These are phyloP conservation scores for Brachyistius frenatus DNA, from an alignment of 2,113 vertebrate species.

Conservation along the genomic window DNA sequence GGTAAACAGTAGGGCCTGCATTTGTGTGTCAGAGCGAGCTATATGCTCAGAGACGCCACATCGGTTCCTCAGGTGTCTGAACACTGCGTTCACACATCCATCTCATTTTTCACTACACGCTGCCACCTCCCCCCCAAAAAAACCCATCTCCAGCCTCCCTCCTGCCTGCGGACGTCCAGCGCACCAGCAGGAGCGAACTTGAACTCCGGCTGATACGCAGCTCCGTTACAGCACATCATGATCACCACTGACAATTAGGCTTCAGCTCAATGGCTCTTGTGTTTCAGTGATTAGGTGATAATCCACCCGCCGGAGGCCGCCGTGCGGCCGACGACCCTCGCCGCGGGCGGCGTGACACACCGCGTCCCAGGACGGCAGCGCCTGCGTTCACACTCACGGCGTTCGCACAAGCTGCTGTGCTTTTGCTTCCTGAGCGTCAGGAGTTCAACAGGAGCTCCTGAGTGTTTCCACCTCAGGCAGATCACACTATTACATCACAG, in stretches of 20 bases:
- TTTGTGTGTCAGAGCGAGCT: not conserved
- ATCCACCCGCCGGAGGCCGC: not conserved
- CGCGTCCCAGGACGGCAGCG: slow-evolving; percentile 9
- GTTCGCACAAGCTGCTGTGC: not conserved
- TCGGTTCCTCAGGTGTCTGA: slow-evolving; percentile 64
- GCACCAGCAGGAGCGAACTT: slow-evolving; percentile 6
- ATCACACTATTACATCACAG: slow-evolving; percentile 12
- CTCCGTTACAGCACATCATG: slow-evolving; percentile 30
- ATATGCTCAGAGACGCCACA: not conserved
- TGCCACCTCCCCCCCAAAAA: slow-evolving; percentile 46
- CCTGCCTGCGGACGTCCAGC: not conserved
- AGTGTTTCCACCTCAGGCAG: slow-evolving; percentile 10
- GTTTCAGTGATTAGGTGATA: slow-evolving; percentile 51
- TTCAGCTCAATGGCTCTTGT: slow-evolving; percentile 54
- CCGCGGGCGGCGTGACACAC: not conserved
- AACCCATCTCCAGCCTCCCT: slow-evolving; percentile 22
- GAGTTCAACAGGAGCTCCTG: not conserved
- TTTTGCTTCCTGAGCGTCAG: slow-evolving; percentile 14
- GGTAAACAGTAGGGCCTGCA: slow-evolving; percentile 2
- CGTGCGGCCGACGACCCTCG: slow-evolving; percentile 7
- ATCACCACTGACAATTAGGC: slow-evolving; percentile 45
- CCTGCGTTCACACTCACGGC: not conserved
- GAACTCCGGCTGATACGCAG: slow-evolving; percentile 32
- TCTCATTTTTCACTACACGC: slow-evolving; percentile 72
- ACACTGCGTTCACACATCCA: slow-evolving; percentile 62